These are phyloP conservation scores for Spodoptera frugiperda DNA, from an alignment of 1,140 invertebrate genomes.

Conservation along the genomic window DNA sequence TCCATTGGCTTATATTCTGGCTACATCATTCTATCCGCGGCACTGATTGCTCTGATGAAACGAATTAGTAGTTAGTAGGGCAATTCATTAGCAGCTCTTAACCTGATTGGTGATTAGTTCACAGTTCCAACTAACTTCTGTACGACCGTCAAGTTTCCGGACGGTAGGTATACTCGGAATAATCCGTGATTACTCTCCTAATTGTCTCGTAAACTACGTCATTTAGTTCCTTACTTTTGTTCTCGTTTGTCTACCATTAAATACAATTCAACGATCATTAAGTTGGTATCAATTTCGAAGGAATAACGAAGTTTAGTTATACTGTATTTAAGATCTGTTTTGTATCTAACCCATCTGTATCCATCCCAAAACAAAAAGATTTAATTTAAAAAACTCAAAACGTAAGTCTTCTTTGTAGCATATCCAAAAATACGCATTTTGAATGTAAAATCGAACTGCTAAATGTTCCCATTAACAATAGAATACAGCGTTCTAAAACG, in stretches of 20 bases:
- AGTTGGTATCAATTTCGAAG: background rate
- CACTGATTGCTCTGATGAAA: constrained; percentile 13
- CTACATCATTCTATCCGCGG: background rate
- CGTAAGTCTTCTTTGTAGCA: too few relatives aligned
- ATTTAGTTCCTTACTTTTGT: background rate
- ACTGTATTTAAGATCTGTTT: too few relatives aligned
- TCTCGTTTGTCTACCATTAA: background rate
- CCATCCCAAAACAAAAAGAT: too few relatives aligned
- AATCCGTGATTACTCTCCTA: constrained; percentile 1
- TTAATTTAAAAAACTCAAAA: too few relatives aligned
- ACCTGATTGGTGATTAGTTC: constrained; percentile 13
- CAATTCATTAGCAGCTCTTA: constrained; percentile 19
- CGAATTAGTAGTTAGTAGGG: constrained; percentile 11
- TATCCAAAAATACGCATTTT: too few relatives aligned
- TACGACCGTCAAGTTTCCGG: background rate
- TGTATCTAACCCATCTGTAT: too few relatives aligned
- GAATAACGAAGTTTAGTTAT: too few relatives aligned
- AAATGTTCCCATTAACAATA: background rate
- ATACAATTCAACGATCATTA: background rate
- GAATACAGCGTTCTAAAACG: too few relatives aligned
- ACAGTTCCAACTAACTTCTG: constrained; percentile 7
- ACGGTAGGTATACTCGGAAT: background rate
- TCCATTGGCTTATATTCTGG: too few relatives aligned
- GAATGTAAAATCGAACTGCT: too few relatives aligned
- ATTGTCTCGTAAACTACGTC: constrained; percentile 6